Conservation (phyloP, 2,888 invertebrate species). For the Trichogramma dendrolimi region DNA sequence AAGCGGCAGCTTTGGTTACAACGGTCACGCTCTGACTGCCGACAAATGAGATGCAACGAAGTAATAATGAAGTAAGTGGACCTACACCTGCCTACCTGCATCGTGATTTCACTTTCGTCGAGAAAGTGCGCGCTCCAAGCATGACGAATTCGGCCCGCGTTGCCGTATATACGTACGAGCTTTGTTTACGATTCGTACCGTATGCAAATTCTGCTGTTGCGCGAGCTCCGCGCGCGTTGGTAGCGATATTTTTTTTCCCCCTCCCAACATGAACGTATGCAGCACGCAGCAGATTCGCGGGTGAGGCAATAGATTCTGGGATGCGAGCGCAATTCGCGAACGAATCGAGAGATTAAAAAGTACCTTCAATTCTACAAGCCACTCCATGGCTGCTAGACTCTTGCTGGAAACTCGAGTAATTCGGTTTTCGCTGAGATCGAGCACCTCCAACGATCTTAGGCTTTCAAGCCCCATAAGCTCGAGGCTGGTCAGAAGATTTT, state of each 20-base stretch:
- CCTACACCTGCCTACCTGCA: not conserved
- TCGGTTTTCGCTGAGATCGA: slow-evolving; percentile 79
- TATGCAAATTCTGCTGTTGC: no score
- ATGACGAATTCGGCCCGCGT: slow-evolving; percentile 8
- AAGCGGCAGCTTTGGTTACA: not conserved
- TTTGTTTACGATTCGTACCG: no score
- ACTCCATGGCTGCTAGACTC: slow-evolving; percentile 73
- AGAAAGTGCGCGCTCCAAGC: slow-evolving; percentile 22
- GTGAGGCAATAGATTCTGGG: no score
- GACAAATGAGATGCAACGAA: slow-evolving; percentile 18
- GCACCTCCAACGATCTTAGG: slow-evolving; percentile 74
- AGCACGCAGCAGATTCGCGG: no score
- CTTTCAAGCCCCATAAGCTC: slow-evolving; percentile 72
- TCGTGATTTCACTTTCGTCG: slow-evolving; percentile 23
- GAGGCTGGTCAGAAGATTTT: slow-evolving; percentile 71
- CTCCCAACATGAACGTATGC: no score
- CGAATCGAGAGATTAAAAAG: slow-evolving; percentile 4
- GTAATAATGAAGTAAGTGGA: not conserved
- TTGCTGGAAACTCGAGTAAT: slow-evolving; percentile 63
- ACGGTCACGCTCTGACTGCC: slow-evolving; percentile 21
- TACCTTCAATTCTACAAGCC: slow-evolving; percentile 78
- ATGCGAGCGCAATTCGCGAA: no score
- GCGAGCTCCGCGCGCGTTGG: no score
- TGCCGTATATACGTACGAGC: no score
- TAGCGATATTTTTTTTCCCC: no score